These are phyloP conservation scores for Agriopis leucophaearia DNA, from an alignment of 2,888 invertebrate species.

Conservation along the genomic window DNA sequence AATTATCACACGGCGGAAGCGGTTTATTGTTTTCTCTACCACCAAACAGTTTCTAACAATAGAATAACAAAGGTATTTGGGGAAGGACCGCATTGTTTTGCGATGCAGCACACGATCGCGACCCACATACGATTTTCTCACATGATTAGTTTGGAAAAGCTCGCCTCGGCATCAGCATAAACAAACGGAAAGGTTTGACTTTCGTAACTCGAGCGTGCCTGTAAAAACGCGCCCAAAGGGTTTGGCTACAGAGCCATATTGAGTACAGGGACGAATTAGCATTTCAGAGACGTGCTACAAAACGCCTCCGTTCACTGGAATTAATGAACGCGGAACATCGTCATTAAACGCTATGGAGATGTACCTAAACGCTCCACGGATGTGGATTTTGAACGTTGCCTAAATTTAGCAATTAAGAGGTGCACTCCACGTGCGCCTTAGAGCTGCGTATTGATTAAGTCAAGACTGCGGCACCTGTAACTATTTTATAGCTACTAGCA, in stretches of 20 bases:
- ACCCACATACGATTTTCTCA: constrained; percentile 50
- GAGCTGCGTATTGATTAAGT: constrained; percentile 63
- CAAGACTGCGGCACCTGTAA: constrained; percentile 49
- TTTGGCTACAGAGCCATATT: constrained; percentile 74
- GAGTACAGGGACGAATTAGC: constrained; percentile 80
- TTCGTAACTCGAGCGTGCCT: constrained; percentile 59
- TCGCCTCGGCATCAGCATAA: constrained; percentile 62
- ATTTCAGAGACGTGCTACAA: constrained; percentile 81
- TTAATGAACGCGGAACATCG: constrained; percentile 81
- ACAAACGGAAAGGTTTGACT: constrained; percentile 69
- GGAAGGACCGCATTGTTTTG: constrained; percentile 48
- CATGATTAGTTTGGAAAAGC: constrained; percentile 48
- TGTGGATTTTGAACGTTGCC: constrained; percentile 55
- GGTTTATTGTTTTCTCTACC: constrained; percentile 44
- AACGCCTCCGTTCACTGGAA: constrained; percentile 69
- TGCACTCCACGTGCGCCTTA: constrained; percentile 56
- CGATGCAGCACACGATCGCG: constrained; percentile 47
- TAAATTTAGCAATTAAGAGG: constrained; percentile 73
- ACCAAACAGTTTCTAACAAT: constrained; percentile 47
- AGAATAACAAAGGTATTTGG: constrained; percentile 44
- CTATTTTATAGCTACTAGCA: constrained; percentile 33
- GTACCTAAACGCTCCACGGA: constrained; percentile 58
- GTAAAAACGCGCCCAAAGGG: constrained; percentile 73
- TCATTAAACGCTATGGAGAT: constrained; percentile 75
- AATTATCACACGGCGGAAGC: constrained; percentile 42